Base-by-base conservation (phyloP, 2,797 vertebrate species). In the Pangasius krempfi region DNA sequence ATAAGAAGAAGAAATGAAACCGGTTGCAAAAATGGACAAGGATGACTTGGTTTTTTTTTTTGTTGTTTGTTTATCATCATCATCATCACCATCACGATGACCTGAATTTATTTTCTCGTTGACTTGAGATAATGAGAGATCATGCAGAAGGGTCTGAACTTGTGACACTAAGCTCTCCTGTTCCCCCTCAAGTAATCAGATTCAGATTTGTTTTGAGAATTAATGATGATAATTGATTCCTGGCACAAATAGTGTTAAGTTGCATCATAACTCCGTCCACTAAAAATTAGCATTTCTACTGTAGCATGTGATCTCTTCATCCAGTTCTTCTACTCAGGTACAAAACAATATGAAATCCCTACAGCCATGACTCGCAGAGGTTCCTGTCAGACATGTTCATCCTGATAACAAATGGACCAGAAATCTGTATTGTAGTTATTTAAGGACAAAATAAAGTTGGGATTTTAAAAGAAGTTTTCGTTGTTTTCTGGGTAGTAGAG, bases 1-100 rank as follows among this genome's bases (percentile, higher is more conserved):
- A 99, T 85, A 99, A 98, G 94, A 99, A 99, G 94, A 98, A 97
- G 92, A 99, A 99, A 95, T 98, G 92, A 96, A 60, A 83, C 62
- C 27, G 30, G 27, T 5, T 72, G 8, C 18, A 13, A 4, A 33
- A 33, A 33, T 85, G 27, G 27, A 70, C 62, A 70, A 14, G 13
- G 18, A 60, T 16, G 5, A 1, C 25, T 40, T 14, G 9, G 16
- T 33, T 6, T 58, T 79, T 16, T 5, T 56, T 56, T 33, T 52
- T 0, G 2, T 37, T 37, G 33, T 25, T 3, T 62, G 8, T 27
- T 64, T 4, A 27, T n/a, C 25, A 62, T 10, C 64, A 70, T 25
- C 2, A 22, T 22, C 72, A 27, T 30, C 75, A 78, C 18, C 16
- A 40, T 30, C 75, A 78, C 18, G 8, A 40, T 8, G 22, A 40